phyloP scores from a whole-genome alignment of 2,113 vertebrate genomes.

The Tauraco erythrolophus region DNA sequence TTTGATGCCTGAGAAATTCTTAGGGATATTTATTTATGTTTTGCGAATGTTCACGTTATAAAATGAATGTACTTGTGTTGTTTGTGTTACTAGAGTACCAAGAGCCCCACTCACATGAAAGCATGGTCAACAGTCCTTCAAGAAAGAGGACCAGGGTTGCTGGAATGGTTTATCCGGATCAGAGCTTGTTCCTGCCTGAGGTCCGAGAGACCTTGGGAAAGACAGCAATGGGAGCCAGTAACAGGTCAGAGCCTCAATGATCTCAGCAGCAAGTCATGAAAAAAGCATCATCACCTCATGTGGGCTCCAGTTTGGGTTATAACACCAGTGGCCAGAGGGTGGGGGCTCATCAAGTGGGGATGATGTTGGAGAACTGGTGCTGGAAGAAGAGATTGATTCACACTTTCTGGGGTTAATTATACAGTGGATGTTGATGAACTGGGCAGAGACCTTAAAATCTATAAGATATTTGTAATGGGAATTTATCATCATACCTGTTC shows the following conservation, averaged over 20 bases:
- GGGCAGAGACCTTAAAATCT: background rate
- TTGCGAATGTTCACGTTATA: background rate
- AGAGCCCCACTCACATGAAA: background rate
- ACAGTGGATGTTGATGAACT: background rate
- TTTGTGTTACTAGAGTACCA: background rate
- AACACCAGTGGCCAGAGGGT: background rate
- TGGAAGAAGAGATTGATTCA: background rate
- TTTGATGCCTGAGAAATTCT: background rate
- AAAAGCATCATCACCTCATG: rapidly evolving
- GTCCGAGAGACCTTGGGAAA: background rate
- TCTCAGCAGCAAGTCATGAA: background rate
- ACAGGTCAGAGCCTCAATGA: rapidly evolving
- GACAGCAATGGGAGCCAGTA: rapidly evolving
- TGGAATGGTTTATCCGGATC: background rate
- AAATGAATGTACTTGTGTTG: background rate
- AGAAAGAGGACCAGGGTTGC: background rate
- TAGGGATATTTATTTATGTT: slow-evolving; percentile 15
- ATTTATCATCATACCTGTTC: background rate
- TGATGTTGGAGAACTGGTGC: background rate
- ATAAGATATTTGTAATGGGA: background rate
- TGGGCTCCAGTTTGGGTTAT: background rate
- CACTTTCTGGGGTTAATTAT: background rate
- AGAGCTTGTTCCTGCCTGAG: background rate
- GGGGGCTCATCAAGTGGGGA: background rate
- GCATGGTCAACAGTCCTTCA: background rate